Evolutionary conservation across 2,888 invertebrate species (phyloP), one percentile per base, ranked within the genome.

Genomic region (Noctua janthina): DNA sequence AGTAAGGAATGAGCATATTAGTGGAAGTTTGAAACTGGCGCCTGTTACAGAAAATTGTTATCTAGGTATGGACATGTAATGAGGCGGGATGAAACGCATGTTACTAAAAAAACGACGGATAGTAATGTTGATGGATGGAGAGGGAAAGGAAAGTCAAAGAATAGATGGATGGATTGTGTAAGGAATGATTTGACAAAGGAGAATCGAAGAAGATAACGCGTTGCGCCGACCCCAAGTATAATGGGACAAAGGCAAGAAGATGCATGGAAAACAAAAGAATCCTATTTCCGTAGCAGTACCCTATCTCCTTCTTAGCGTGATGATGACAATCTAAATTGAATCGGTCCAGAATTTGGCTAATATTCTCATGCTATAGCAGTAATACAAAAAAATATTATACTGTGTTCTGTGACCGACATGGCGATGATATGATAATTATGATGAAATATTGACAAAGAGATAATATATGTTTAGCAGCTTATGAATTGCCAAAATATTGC

Each of bases 401-500:
- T 35, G 17, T 7, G 17, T 17, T 62, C 29, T 39, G 7, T 49
- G n/a, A 39, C 17, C 5, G 8, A 39, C 39, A 5, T 8, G 5
- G 20, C 39, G 23, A 54, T 54, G 23, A 23, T 23, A 71, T 20
- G 13, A 56, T 51, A 1, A n/a, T 62, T 17, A 74, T 46, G 54
- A 78, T 13, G n/a, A 17, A 51, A 64, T 10, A 20, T 35, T 78
- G 2, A 8, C 15, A n/a, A 74, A 75, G 56, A 5, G 2, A 43
- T 29, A 43, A 64, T 43, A 49, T 3, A 3, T 20, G 20, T 70
- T 70, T 49, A 13, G 20, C 1, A 43, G 35, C 23, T 54, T 8
- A 13, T 43, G 64, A 66, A 46, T 76, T 39, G 39, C 66, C 46
- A 43, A 74, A 74, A 79, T 69, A 39, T 54, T 66, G n/a, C 85